Conservation (phyloP, 2,797 vertebrate species). For the Eurystomus glaucurus region DNA sequence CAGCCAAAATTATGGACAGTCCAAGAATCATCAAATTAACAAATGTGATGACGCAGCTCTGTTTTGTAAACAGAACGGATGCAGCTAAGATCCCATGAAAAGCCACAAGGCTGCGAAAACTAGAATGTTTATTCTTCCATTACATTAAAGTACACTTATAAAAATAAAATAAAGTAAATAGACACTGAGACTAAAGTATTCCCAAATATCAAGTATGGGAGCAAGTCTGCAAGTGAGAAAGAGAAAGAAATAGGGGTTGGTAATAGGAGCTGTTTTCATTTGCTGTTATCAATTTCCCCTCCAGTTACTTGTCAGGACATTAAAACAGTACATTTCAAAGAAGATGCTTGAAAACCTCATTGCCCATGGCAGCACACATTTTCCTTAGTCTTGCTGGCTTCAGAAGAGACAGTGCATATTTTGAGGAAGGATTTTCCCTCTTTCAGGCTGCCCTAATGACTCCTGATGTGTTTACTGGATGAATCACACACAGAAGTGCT, state of each 20-base stretch:
- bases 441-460: neutral
- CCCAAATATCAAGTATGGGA: neutral
- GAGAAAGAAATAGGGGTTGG: neutral
- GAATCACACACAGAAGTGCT: neutral
- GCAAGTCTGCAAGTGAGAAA: neutral
- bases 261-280: neutral
- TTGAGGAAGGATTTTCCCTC: neutral
- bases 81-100: constrained; percentile 49
- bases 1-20: neutral
- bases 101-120: constrained; percentile 25
- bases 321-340: neutral
- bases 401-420: neutral
- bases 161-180: constrained; percentile 56
- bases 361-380: neutral
- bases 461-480: neutral
- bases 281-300: neutral
- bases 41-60: neutral
- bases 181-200: neutral
- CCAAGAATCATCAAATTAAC: constrained; percentile 50
- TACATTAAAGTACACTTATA: neutral
- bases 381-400: neutral
- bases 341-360: neutral
- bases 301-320: neutral
- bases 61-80: constrained; percentile 54
- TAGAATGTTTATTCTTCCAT: constrained; percentile 60